A percentile compares a stretch with the other conserved stretches of the same genome.
phyloP scores from a whole-genome alignment of 2,113 vertebrate genomes.

The Vidua chalybeata region DNA sequence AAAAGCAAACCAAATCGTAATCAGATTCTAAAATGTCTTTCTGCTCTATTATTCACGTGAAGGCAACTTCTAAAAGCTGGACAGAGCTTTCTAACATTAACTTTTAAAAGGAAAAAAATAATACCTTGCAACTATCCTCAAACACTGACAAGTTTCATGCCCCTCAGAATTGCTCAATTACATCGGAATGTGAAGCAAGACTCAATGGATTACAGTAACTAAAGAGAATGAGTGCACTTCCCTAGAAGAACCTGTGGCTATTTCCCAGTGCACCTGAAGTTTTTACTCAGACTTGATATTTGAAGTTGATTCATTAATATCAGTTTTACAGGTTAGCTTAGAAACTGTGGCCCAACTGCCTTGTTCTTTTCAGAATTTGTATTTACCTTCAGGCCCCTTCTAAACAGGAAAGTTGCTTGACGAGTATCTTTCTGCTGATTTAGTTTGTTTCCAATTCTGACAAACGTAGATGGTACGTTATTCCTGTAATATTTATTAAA shows the following conservation, averaged over 20 bases:
- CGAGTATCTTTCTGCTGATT: constrained; percentile 87
- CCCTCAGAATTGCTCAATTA: background rate
- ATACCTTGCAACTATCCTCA: background rate
- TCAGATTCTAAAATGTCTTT: background rate
- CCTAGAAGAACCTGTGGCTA: background rate
- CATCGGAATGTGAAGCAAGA: background rate
- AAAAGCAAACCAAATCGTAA: background rate
- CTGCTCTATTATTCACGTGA: background rate
- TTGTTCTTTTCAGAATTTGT: background rate
- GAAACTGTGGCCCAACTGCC: background rate
- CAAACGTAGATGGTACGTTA: constrained; percentile 68
- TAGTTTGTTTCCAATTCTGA: constrained; percentile 77
- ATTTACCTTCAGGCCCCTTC: constrained; percentile 90
- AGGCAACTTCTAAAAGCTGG: background rate
- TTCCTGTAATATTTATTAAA: constrained; percentile 68
- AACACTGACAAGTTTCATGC: background rate
- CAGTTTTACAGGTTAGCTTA: background rate
- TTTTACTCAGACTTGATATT: background rate
- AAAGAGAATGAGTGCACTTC: background rate
- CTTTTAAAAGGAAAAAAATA: background rate
- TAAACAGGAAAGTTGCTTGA: constrained; percentile 93
- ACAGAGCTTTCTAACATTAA: background rate
- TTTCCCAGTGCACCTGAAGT: background rate
- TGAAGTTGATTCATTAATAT: background rate
- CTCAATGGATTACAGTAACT: background rate